Conservation (phyloP, 1,140 invertebrate species). For the Thereuonema tuberculata region DNA sequence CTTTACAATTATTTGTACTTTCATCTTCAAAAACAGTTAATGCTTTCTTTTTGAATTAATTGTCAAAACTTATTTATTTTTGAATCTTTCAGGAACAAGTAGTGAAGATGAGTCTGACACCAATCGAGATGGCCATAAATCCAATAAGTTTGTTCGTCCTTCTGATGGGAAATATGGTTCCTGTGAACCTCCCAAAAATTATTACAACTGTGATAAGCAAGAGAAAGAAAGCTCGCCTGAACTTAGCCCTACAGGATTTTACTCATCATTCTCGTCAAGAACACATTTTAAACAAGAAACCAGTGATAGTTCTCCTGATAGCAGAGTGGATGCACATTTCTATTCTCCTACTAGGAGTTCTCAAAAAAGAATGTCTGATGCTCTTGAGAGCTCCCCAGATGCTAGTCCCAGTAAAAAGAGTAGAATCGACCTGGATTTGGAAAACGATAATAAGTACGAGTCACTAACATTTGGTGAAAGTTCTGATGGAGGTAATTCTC, state of each 20-base stretch:
- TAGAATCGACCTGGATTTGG: no score
- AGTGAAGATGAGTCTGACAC: conserved; percentile 4
- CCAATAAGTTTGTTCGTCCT: neutral
- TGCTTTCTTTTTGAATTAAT: no score
- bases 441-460: no score
- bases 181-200: neutral
- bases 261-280: neutral
- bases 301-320: neutral
- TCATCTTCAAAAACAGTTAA: no score
- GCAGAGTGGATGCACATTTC: neutral
- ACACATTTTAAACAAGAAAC: conserved; percentile 1
- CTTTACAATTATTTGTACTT: no score
- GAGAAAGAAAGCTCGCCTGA: conserved; percentile 9
- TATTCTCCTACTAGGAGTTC: neutral
- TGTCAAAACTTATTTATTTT: no score
- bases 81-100: neutral
- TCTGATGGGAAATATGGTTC: neutral
- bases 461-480: no score
- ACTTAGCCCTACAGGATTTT: neutral
- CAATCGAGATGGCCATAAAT: neutral
- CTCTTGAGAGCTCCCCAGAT: conserved; percentile 16
- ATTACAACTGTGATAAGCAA: neutral
- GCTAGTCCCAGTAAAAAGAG: conserved; percentile 8
- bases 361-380: neutral
- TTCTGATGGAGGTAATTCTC: neutral